Base-by-base conservation (phyloP, 2,888 invertebrate genomes). In the Ceramica pisi region DNA sequence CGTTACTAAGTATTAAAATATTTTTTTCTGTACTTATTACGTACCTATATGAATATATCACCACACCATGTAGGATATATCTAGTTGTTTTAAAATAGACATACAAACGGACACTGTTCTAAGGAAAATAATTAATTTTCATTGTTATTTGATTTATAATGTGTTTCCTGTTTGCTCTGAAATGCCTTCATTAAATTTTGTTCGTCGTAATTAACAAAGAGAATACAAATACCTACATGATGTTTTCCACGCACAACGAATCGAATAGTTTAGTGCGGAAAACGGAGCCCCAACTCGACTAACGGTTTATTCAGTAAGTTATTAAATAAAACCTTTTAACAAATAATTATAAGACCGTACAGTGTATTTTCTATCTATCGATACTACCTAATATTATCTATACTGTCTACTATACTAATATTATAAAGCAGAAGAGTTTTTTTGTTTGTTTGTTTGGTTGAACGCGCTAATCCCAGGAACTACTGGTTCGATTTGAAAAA, bases 151-250 rank as follows among this genome's bases (percentile, higher is more conserved):
- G 6, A 38, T 50, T 59, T 59, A 14, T n/a, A n/a, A n/a, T n/a
- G n/a, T 68, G 31, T 80, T 78, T 81, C 82, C 78, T 80, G 82
- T 82, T 80, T 78, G 51, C 50, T 56, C 48, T 62, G 67, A 59
- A 68, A 65, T 75, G 75, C 23, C 55, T 46, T 48, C 38, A 46
- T 67, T 55, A 61, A 67, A 53, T 67, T 67, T 53, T 9, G 16
- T 57, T 23, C 2, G 26, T 51, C 10, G 51, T 75, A 63, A 60
- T 66, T 80, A 69, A 59, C 26, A 35, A 10, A 4, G 19, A 44
- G 46, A 35, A 5, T n/a, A 57, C 8, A 19, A 21, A 38, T 23
- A 41, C 35, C 0, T 56, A 41, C 35, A 2, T 56, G 14, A 56
- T 35, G 19, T 5, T 56, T 56, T 53, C 26, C 38, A 38, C 9